These are phyloP conservation scores for Austrolebias charrua DNA, from an alignment of 2,797 vertebrate species.

Conservation along the genomic window DNA sequence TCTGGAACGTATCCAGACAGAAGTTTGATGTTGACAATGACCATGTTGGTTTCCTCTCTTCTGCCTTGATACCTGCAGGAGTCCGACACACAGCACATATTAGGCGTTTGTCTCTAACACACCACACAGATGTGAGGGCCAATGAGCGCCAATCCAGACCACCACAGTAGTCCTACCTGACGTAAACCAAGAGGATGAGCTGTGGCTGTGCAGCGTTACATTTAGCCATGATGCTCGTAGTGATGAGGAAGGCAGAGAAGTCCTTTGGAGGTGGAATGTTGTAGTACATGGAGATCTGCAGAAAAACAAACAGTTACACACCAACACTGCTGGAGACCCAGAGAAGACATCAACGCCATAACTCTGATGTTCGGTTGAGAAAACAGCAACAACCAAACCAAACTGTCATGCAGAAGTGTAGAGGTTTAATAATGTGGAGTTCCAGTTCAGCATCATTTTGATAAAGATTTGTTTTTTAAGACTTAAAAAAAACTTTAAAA, in stretches of 20 bases:
- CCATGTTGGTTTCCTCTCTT: conserved; percentile 79
- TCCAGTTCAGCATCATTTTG: no score
- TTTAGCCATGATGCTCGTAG: conserved; percentile 19
- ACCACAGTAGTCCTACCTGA: conserved; percentile 57
- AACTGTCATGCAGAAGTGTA: no score
- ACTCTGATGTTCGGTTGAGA: no score
- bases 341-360: no score
- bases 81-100: neutral
- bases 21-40: conserved; percentile 77
- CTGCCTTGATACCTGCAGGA: conserved; percentile 67
- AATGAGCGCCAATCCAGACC: no score
- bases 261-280: conserved; percentile 77
- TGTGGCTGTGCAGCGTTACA: conserved; percentile 54
- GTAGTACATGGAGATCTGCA: conserved; percentile 75
- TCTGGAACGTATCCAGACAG: conserved; percentile 73
- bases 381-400: no score
- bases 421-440: no score
- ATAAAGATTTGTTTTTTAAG: no score
- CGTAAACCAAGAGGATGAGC: conserved; percentile 50
- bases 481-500: no score
- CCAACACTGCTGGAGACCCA: neutral
- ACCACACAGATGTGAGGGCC: no score
- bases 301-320: neutral
- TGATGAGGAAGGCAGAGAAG: conserved; percentile 69
- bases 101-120: no score